A percentile compares a stretch with the other conserved stretches of the same genome.
These are phyloP conservation scores for Epirrhoe alternata DNA, from an alignment of 2,888 invertebrate species.

Conservation along the genomic window DNA sequence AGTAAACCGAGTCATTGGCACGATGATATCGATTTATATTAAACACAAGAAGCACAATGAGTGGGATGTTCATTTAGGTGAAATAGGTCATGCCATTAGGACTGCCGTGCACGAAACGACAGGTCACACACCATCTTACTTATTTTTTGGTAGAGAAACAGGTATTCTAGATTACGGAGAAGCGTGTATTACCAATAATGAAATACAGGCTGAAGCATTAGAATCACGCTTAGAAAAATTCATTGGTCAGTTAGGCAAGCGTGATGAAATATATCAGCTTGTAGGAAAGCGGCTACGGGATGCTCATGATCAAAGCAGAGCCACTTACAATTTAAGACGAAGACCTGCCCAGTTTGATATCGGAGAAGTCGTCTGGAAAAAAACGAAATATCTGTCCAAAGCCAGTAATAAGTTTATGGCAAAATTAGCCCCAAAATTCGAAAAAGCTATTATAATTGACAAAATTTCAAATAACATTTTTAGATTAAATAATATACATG, in stretches of 20 bases:
- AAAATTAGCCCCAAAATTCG: not conserved
- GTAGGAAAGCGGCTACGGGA: not conserved
- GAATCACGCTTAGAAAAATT: not conserved
- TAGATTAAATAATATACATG: not conserved
- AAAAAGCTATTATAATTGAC: not conserved
- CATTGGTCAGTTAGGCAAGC: not conserved
- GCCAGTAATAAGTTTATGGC: not conserved
- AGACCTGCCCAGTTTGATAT: not conserved
- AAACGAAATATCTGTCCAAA: not conserved
- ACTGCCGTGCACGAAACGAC: not conserved
- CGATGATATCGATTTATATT: not conserved
- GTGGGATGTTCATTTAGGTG: slow-evolving; percentile 1
- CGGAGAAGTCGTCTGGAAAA: not conserved
- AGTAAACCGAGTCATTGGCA: not conserved
- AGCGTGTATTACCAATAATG: not conserved
- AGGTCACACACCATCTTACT: not conserved
- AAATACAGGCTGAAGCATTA: not conserved
- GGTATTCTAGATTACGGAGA: not conserved
- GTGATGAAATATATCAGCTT: not conserved
- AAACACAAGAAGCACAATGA: slow-evolving; percentile 2
- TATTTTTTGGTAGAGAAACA: not conserved
- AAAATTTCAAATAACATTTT: not conserved
- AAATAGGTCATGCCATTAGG: slow-evolving; percentile 6
- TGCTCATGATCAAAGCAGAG: not conserved
- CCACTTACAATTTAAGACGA: not conserved